Conservation (phyloP, 2,113 vertebrate species). For the Apeltes quadracus region DNA sequence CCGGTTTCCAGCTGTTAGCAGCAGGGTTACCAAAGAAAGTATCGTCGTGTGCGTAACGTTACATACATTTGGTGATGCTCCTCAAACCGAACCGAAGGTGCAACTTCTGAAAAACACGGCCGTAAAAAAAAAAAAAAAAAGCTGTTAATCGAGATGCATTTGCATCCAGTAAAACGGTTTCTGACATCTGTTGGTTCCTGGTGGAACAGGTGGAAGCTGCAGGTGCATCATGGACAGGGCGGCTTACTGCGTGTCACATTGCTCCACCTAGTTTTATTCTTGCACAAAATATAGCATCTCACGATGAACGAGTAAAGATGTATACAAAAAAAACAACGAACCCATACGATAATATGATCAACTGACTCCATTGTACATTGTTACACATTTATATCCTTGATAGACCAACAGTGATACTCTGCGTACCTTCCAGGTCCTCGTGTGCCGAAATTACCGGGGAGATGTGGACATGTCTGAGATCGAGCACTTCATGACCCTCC, state of each 20-base stretch:
- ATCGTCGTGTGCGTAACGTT: too few species aligned
- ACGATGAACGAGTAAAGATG: background rate
- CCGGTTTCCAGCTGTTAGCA: conserved; percentile 50
- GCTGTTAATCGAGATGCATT: background rate
- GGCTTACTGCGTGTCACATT: background rate
- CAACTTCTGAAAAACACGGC: background rate
- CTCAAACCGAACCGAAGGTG: accelerated
- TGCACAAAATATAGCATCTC: background rate
- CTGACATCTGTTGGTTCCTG: background rate
- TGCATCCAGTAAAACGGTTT: background rate
- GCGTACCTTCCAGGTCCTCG: conserved; percentile 85
- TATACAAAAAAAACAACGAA: background rate
- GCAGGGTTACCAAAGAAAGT: background rate
- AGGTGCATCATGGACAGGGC: background rate
- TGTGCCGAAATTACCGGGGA: conserved; percentile 95
- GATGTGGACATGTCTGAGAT: conserved; percentile 99
- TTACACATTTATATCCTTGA: background rate
- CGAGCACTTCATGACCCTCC: conserved; percentile 97
- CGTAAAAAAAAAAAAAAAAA: too few species aligned
- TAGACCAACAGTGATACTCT: background rate
- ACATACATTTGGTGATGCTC: accelerated
- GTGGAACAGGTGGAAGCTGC: background rate
- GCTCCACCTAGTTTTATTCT: background rate
- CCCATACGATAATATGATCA: background rate
- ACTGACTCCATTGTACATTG: background rate